A percentile compares a stretch with the other conserved stretches of the same genome.
phyloP scores from a whole-genome alignment of 1,140 invertebrate species.

The Bradynema listronoti region DNA sequence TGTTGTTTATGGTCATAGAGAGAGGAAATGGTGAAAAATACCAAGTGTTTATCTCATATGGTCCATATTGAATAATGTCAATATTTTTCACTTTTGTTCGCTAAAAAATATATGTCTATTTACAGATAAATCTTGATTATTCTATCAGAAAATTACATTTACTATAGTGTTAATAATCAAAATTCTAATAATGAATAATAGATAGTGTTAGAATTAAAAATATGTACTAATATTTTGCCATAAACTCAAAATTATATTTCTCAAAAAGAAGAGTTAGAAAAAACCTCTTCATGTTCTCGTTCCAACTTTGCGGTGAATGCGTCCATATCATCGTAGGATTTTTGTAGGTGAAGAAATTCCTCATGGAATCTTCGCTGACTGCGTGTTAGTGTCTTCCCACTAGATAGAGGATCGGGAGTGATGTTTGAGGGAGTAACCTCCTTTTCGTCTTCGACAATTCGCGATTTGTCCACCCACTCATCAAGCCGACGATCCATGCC shows the following conservation, averaged over 20 bases:
- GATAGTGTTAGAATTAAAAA: too few species aligned
- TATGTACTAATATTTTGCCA: too few species aligned
- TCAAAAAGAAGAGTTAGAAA: background rate
- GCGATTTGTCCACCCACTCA: constrained; percentile 60
- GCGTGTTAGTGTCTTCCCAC: constrained; percentile 69
- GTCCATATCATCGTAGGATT: constrained; percentile 85
- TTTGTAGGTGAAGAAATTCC: constrained; percentile 93
- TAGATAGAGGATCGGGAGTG: constrained; percentile 2
- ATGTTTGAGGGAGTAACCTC: constrained; percentile 65
- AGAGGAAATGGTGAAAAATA: constrained; percentile 96
- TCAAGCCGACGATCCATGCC: constrained; percentile 59
- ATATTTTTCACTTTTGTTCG: constrained; percentile 82
- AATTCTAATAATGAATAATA: too few species aligned
- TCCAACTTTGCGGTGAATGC: constrained; percentile 91
- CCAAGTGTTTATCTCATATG: constrained; percentile 72
- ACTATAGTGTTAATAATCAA: too few species aligned
- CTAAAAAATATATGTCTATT: constrained; percentile 35
- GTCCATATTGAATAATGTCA: constrained; percentile 77
- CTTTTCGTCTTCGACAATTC: constrained; percentile 26
- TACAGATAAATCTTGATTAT: background rate
- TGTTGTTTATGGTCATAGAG: constrained; percentile 73
- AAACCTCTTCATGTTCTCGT: constrained; percentile 91
- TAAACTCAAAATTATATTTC: too few species aligned
- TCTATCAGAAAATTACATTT: too few species aligned
- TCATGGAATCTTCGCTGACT: constrained; percentile 96